Evolutionary conservation across 2,113 vertebrate genomes (phyloP), one percentile per base, ranked within the genome.

Genomic region (Megaceryle torquata): DNA sequence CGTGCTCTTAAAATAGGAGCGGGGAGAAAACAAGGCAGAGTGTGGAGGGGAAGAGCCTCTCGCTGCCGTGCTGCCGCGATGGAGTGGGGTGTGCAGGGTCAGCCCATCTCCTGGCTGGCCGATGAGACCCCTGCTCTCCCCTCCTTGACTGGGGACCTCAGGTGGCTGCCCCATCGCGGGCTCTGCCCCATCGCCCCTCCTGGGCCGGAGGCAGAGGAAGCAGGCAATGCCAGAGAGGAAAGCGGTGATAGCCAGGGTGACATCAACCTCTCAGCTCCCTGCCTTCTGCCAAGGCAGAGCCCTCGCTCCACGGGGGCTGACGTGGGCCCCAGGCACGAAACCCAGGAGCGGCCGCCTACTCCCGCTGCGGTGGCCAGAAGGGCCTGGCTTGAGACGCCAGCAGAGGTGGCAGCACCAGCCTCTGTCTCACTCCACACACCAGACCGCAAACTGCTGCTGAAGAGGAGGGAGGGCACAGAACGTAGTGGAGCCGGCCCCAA

Each of bases 1-100:
- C 4, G 3, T 7, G 53, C 6, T 64, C 96, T 91, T 79, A 97
- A 98, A 98, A 98, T 97, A 98, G 96, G 93, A 95, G 48, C 9
- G 15, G n/a, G 71, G 85, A 74, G 57, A 86, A 94, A 81, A 56
- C 10, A 48, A 82, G 61, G 53, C 86, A 64, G 68, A 84, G 76
- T 11, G 1, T 0, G 1, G 82, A 75, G 51, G 88, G 78, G 95
- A 96, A 95, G 68, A 67, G 74, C 82, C 75, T 83, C 72, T 43
- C 1, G 0, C 5, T 0, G 70, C 80, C 4, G 70, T 1, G 1
- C 5, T 0, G 65, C 80, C 4, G 70, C 65, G 70, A 91, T 1
- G 2, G 46, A 43, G 50, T 0, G 0, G 48, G 46, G 21, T 9
- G 9, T 13, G 46, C 0, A 0, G 60, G 44, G 63, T 48, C 76